Conservation (phyloP, 2,888 invertebrate genomes). For the Parnassius orleans region DNA sequence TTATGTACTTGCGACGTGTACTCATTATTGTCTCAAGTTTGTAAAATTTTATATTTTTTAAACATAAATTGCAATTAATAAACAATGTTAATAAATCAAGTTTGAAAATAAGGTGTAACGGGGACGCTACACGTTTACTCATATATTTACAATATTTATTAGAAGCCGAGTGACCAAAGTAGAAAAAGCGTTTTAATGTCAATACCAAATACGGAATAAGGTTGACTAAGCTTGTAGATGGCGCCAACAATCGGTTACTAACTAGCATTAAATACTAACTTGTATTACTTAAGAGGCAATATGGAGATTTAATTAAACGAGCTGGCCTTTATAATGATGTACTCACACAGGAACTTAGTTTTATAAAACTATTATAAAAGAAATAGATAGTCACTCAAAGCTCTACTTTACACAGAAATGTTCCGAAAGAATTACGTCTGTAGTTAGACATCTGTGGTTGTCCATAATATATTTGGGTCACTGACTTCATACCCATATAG, state of each 20-base stretch:
- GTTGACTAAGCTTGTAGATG: slow-evolving; percentile 39
- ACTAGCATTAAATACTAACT: slow-evolving; percentile 42
- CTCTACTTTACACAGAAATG: background rate
- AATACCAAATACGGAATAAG: slow-evolving; percentile 44
- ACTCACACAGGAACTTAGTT: background rate
- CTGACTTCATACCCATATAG: slow-evolving; percentile 38
- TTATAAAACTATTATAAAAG: background rate
- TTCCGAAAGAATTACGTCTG: slow-evolving; percentile 5
- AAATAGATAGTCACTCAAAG: background rate
- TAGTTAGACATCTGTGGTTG: slow-evolving; percentile 5
- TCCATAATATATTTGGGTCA: slow-evolving; percentile 34
- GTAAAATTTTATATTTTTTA: too few relatives aligned
- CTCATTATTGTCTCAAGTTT: too few relatives aligned
- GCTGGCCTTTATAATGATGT: background rate
- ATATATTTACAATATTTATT: background rate
- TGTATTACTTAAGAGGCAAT: slow-evolving; percentile 33
- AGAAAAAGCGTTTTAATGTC: slow-evolving; percentile 29
- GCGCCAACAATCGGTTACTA: slow-evolving; percentile 57
- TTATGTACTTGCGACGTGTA: too few relatives aligned
- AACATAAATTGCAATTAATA: too few relatives aligned
- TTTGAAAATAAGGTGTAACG: too few relatives aligned
- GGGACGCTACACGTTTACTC: too few relatives aligned
- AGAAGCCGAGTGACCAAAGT: slow-evolving; percentile 29
- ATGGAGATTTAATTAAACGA: background rate
- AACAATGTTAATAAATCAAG: too few relatives aligned